Conservation (phyloP, 2,888 invertebrate species). For the Dryocosmus kuriphilus region DNA sequence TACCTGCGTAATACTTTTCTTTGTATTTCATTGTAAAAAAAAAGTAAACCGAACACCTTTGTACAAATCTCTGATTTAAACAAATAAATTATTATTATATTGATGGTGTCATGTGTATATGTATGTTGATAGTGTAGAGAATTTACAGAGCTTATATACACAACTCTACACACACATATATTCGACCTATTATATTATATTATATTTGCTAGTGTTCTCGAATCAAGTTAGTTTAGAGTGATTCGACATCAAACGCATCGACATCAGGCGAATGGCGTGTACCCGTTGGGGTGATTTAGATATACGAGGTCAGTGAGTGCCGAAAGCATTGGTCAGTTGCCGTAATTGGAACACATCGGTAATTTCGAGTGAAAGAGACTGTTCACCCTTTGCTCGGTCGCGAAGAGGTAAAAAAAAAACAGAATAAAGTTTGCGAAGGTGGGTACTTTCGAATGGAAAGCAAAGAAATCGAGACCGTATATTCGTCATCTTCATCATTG, state of each 20-base stretch:
- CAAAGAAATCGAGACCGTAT: slow-evolving; percentile 43
- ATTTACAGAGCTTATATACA: not conserved
- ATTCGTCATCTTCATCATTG: not conserved
- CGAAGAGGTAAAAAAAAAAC: slow-evolving; percentile 13
- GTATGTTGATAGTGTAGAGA: not conserved
- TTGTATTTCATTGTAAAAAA: no score
- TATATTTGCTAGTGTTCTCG: slow-evolving; percentile 20
- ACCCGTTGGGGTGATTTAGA: slow-evolving; percentile 73
- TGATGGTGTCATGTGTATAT: not conserved
- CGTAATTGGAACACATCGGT: slow-evolving; percentile 48
- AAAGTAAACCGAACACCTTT: no score
- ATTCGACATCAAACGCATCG: slow-evolving; percentile 68
- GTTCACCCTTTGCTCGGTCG: slow-evolving; percentile 5
- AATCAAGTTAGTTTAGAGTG: slow-evolving; percentile 53
- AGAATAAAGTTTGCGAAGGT: slow-evolving; percentile 42
- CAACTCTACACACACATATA: not conserved
- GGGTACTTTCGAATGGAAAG: slow-evolving; percentile 50
- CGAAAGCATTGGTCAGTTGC: slow-evolving; percentile 49
- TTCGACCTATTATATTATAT: not conserved
- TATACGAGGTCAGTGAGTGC: slow-evolving; percentile 62
- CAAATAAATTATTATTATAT: no score
- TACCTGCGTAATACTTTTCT: no score
- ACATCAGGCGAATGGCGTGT: slow-evolving; percentile 72
- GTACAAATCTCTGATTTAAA: no score
- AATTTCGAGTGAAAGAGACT: slow-evolving; percentile 40